A percentile compares a stretch with the other conserved stretches of the same genome.
Evolutionary conservation across 2,888 invertebrate species (phyloP).

Genomic region (Amblyteles armatorius): DNA sequence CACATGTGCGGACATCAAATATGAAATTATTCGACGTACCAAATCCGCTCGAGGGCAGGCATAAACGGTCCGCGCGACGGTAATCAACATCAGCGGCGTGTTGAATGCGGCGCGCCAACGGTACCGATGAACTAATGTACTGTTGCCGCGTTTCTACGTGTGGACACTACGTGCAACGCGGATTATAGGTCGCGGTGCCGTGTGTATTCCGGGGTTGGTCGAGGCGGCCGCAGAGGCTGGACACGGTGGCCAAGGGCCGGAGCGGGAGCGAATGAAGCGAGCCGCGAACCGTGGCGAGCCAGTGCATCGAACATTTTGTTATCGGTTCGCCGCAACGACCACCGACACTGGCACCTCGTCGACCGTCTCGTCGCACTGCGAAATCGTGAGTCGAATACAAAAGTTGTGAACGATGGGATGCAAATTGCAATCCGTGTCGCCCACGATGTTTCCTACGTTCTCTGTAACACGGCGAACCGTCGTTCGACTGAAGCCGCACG

Average conservation of each 20-base stretch:
- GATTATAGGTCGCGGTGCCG: background rate
- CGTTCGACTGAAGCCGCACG: background rate
- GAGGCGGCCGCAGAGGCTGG: background rate
- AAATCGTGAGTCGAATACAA: constrained; percentile 47
- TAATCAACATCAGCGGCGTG: constrained; percentile 35
- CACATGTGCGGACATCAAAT: background rate
- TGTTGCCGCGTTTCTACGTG: background rate
- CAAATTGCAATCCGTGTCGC: constrained; percentile 37
- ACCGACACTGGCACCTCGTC: constrained; percentile 8
- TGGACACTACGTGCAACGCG: constrained; percentile 3
- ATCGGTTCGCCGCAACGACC: constrained; percentile 42
- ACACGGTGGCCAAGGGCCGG: background rate
- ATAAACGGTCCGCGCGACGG: constrained; percentile 3
- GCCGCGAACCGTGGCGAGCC: background rate
- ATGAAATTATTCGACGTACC: background rate
- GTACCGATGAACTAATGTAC: constrained; percentile 39
- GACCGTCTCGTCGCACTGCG: constrained; percentile 18
- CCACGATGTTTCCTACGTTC: background rate
- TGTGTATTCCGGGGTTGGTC: background rate
- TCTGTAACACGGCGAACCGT: background rate
- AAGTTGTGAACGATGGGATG: constrained; percentile 55
- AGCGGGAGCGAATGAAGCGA: background rate
- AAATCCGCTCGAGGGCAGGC: background rate
- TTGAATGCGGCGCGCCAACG: constrained; percentile 34
- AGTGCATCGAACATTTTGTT: constrained; percentile 57